phyloP scores from a whole-genome alignment of 2,113 vertebrate species.

The Laticauda colubrina region DNA sequence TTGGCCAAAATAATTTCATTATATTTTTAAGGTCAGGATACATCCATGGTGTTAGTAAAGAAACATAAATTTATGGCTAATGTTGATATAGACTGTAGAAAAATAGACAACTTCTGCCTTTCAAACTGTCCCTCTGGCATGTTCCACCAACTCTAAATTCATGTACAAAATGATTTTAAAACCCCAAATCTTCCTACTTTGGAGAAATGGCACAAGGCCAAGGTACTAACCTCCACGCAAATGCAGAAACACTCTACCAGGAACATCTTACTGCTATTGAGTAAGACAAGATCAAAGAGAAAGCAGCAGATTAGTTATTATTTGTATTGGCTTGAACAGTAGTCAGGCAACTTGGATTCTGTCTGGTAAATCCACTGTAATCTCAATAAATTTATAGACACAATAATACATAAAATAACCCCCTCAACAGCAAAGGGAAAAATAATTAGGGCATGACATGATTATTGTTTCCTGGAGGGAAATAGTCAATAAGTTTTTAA shows the following conservation, averaged over 20 bases:
- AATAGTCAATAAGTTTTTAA: background rate
- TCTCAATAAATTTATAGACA: constrained; percentile 12
- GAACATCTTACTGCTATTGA: constrained; percentile 35
- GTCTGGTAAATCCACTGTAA: constrained; percentile 16
- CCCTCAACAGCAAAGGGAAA: constrained; percentile 17
- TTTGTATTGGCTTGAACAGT: background rate
- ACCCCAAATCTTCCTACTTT: background rate
- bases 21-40: constrained; percentile 11
- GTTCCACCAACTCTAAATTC: constrained; percentile 8
- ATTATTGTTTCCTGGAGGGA: background rate
- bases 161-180: constrained; percentile 32
- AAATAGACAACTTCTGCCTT: constrained; percentile 15
- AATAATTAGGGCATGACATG: background rate
- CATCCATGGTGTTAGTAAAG: background rate
- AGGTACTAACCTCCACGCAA: constrained; percentile 42
- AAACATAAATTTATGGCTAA: background rate
- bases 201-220: constrained; percentile 31
- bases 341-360: constrained; percentile 20
- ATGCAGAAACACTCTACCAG: constrained; percentile 47
- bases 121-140: background rate
- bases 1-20: background rate
- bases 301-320: constrained; percentile 20
- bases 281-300: constrained; percentile 26
- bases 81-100: background rate
- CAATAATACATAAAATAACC: constrained; percentile 24